Conservation (phyloP, 1,140 invertebrate genomes). For the Drosophila ananassae region DNA sequence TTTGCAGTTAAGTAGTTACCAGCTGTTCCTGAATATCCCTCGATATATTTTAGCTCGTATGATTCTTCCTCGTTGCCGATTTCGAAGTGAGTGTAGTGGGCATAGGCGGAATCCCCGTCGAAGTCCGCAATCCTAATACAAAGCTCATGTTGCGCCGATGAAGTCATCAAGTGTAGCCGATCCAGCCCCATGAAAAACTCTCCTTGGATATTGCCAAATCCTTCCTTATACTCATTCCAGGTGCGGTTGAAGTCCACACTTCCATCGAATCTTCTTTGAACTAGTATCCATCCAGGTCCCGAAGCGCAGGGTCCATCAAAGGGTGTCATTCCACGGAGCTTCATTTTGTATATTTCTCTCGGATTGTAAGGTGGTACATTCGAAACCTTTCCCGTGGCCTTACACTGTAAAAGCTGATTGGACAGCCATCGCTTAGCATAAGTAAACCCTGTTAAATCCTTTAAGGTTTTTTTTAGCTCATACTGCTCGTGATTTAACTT, state of each 20-base stretch:
- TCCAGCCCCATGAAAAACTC: slow-evolving; percentile 58
- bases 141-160: slow-evolving; percentile 28
- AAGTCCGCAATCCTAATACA: slow-evolving; percentile 87
- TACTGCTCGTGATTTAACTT: no score
- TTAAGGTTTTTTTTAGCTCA: no score
- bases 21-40: not conserved
- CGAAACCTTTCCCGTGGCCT: no score
- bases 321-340: not conserved
- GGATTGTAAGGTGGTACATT: not conserved
- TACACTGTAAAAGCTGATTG: no score
- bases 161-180: slow-evolving; percentile 46
- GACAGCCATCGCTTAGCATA: no score
- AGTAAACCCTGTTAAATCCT: no score
- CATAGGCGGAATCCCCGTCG: slow-evolving; percentile 85
- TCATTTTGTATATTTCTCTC: not conserved
- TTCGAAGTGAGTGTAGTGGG: slow-evolving; percentile 87
- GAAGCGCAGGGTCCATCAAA: slow-evolving; percentile 38
- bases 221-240: slow-evolving; percentile 44
- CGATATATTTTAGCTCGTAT: slow-evolving; percentile 87
- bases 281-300: slow-evolving; percentile 38
- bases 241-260: slow-evolving; percentile 36
- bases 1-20: not conserved
- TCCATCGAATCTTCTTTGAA: slow-evolving; percentile 46
- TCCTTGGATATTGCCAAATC: slow-evolving; percentile 46
- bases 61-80: slow-evolving; percentile 87